These are phyloP conservation scores for Gallinago media DNA, from an alignment of 2,113 vertebrate genomes.

Conservation along the genomic window DNA sequence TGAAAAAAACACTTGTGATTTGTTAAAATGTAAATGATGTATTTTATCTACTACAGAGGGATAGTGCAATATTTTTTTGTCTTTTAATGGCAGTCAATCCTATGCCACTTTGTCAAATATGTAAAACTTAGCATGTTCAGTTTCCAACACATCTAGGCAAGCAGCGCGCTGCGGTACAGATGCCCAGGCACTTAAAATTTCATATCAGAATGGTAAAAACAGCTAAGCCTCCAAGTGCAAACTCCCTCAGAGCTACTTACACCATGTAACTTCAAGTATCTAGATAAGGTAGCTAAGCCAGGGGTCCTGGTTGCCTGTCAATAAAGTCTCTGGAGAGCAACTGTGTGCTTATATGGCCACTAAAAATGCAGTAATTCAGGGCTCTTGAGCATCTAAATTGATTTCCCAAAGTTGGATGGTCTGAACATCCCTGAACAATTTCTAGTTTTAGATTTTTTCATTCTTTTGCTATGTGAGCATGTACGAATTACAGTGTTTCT, in stretches of 20 bases:
- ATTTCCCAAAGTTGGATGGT: background rate
- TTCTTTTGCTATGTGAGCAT: background rate
- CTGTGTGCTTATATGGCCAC: accelerated
- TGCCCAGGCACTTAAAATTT: background rate
- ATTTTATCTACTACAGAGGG: background rate
- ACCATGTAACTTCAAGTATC: background rate
- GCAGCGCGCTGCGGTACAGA: background rate
- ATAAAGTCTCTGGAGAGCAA: background rate
- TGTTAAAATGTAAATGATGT: background rate
- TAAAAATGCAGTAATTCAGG: background rate
- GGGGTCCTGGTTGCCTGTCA: background rate
- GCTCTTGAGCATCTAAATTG: background rate
- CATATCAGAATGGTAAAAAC: background rate
- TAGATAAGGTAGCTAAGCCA: background rate
- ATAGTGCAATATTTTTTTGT: background rate
- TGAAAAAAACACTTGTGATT: background rate
- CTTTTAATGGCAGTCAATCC: background rate
- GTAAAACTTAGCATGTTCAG: background rate
- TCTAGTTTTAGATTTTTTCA: background rate
- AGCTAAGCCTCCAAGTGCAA: background rate
- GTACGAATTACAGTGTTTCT: background rate
- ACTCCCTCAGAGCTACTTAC: background rate
- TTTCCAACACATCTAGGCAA: background rate
- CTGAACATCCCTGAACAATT: background rate
- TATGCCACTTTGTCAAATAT: background rate